Evolutionary conservation across 2,888 invertebrate species (phyloP), one percentile per base, ranked within the genome.

Genomic region (Himalopsyche japonica): DNA sequence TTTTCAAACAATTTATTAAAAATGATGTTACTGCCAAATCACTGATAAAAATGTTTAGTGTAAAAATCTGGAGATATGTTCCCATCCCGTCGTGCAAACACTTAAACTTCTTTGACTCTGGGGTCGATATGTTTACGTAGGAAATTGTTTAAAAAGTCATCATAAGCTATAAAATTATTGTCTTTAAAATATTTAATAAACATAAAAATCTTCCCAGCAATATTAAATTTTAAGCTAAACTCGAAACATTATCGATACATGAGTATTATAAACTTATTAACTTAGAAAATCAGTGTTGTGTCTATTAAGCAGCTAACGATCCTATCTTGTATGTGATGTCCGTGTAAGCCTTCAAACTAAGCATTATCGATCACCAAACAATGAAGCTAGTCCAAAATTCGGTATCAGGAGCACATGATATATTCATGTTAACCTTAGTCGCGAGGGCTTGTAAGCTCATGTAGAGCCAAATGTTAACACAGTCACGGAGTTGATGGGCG

Each of bases 401-500:
- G 57, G 24, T 76, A 76, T 34, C 76, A 34, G 76, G 76, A 20
- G 24, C 34, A 76, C 76, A 76, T 34, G 76, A 76, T 30, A 34
- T 34, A 34, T 30, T 30, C 76, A 27, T 76, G 76, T 76, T 32
- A 76, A 76, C 76, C 34, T 76, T 27, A 76, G 18, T 30, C 32
- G 32, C 76, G n/a, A 34, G 34, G 32, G 76, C 76, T 76, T 76
- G 78, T 37, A 24, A 43, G 78, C 78, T 37, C 43, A 43, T 78
- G 78, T 78, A 37, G 57, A 57, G 57, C 78, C 37, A 32, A 24
- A 43, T 78, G 78, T 78, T 78, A 78, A 78, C 78, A 78, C 37
- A 37, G 43, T 78, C 20, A 78, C 37, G 24, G 34, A 78, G 78
- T 24, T 76, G 76, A 76, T 76, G 76, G 76, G 76, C 76, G 76